Conservation (phyloP, 2,888 invertebrate species). For the Cephus spinipes region DNA sequence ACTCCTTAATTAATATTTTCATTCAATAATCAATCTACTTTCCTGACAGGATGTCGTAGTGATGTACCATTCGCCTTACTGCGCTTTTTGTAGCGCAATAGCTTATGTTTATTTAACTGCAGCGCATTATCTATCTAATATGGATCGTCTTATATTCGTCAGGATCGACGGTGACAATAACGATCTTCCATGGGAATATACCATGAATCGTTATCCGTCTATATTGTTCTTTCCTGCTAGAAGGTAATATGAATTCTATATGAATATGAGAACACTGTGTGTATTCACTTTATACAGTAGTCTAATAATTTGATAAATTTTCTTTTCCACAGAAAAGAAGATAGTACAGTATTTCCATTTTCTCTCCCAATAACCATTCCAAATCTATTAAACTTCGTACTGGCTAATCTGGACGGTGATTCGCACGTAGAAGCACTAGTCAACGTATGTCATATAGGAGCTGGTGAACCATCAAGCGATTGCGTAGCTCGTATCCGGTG, state of each 20-base stretch:
- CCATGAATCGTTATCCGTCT: slow-evolving; percentile 82
- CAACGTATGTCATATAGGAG: slow-evolving; percentile 56
- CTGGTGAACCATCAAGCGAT: slow-evolving; percentile 50
- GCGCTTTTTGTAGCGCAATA: slow-evolving; percentile 80
- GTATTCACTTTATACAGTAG: background rate
- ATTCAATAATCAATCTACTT: background rate
- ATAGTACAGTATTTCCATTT: slow-evolving; percentile 78
- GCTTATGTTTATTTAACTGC: slow-evolving; percentile 77
- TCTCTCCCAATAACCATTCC: slow-evolving; percentile 73
- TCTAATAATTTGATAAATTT: slow-evolving; percentile 12
- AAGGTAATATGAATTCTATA: slow-evolving; percentile 66
- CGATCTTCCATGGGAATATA: slow-evolving; percentile 89
- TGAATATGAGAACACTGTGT: background rate
- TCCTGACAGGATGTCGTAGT: slow-evolving; percentile 78
- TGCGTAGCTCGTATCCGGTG: slow-evolving; percentile 56
- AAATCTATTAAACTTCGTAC: slow-evolving; percentile 78
- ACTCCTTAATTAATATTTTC: background rate
- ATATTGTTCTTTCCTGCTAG: slow-evolving; percentile 83
- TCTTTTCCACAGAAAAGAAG: slow-evolving; percentile 72
- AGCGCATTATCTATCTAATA: slow-evolving; percentile 72
- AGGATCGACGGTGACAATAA: slow-evolving; percentile 86
- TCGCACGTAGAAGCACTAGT: slow-evolving; percentile 59
- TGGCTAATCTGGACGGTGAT: slow-evolving; percentile 74
- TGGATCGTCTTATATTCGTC: slow-evolving; percentile 71
- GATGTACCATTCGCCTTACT: slow-evolving; percentile 83